Evolutionary conservation across 2,797 vertebrate species (phyloP).

Genomic region (Lepus townsendii): DNA sequence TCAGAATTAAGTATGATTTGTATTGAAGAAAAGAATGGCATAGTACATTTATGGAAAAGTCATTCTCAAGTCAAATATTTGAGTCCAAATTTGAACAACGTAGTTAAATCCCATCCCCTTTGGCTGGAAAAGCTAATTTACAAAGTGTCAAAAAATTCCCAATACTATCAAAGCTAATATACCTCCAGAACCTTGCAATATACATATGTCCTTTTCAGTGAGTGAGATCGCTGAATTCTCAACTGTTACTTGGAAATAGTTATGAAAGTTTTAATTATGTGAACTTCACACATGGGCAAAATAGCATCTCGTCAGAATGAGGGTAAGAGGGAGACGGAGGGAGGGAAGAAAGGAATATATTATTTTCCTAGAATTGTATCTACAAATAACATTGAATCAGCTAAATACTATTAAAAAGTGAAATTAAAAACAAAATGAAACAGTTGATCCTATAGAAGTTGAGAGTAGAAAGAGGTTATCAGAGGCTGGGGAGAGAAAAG

Average conservation of each 20-base stretch:
- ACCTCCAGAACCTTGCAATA: not conserved
- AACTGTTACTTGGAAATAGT: not conserved
- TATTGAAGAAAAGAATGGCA: not conserved
- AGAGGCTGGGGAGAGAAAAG: too few relatives aligned
- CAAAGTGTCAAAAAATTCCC: not conserved
- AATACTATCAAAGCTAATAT: not conserved
- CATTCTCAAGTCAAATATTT: not conserved
- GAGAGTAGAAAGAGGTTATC: too few relatives aligned
- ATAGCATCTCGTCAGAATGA: too few relatives aligned
- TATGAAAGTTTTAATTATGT: slow-evolving; percentile 33
- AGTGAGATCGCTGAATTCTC: not conserved
- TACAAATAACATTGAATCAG: too few relatives aligned
- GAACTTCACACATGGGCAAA: too few relatives aligned
- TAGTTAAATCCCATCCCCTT: not conserved
- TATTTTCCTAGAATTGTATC: too few relatives aligned
- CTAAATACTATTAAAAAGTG: too few relatives aligned
- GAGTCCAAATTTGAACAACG: not conserved
- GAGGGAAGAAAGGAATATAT: too few relatives aligned
- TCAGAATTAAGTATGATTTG: not conserved
- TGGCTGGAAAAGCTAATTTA: not conserved
- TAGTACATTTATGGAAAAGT: not conserved
- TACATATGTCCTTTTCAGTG: not conserved
- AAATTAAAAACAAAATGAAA: too few relatives aligned
- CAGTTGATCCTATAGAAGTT: too few relatives aligned
- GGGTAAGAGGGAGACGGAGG: too few relatives aligned